Base-by-base conservation (phyloP, 2,888 invertebrate genomes). In the Hypselothyrea guttata region DNA sequence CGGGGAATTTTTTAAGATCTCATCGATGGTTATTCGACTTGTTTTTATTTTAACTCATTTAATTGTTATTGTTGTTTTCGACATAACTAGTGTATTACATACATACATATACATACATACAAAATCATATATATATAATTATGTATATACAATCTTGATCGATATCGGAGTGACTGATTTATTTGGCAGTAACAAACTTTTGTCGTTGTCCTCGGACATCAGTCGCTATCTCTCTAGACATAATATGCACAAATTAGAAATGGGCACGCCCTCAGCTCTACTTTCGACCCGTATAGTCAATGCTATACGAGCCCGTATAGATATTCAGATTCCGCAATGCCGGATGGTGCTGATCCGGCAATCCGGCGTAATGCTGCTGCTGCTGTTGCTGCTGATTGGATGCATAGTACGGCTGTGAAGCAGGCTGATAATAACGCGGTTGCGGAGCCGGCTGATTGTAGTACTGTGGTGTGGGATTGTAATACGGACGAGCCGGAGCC, bases 281-380 rank as follows among this genome's bases (percentile, higher is more conserved):
- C 73, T 89, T 89, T 84, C 91, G 92, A 85, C 93, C 93, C 78
- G 92, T 93, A 86, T 95, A 96, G 86, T 94, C 93, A 68, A 96
- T 93, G 66, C 94, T 92, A 89, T 96, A 96, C 4, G 96, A 95
- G 12, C 95, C 95, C 58, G 93, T 92, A 86, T 91, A 92, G 37
- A 94, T 92, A 84, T 95, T 94, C 64, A 95, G 92, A 85, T 94
- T 95, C 67, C 93, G 92, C 13, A 89, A 52, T 0, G 94, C 93
- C 0, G 95, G 94, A 88, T 95, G 94, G 87, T 95, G 94, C 12
- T 94, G 93, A 47, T 91, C 86, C 84, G 92, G 93, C 9, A 91
- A 90, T 75, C 89, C 90, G 47, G 89, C 89, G 13, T 85, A 82
- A 2, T 87, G 88, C 77, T 88, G 86, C 66, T 88, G 83, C 88